These are phyloP conservation scores for Serrognathus titanus DNA, from an alignment of 2,888 invertebrate species.

Conservation along the genomic window DNA sequence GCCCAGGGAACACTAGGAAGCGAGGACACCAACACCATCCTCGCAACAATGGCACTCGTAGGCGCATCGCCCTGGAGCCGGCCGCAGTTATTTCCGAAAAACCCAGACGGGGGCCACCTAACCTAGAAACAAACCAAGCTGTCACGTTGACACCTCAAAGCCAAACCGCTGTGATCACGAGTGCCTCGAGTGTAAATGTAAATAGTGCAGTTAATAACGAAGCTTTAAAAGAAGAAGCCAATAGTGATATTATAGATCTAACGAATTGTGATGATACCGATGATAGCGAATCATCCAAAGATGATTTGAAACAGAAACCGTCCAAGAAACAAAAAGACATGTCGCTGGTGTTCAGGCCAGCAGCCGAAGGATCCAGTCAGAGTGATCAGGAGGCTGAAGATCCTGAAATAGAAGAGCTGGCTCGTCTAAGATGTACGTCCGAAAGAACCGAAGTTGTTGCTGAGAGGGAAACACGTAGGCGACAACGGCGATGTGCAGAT, in stretches of 20 bases:
- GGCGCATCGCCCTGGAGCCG: constrained; percentile 53
- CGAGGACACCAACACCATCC: constrained; percentile 76
- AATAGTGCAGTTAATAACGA: constrained; percentile 35
- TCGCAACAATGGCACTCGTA: constrained; percentile 53
- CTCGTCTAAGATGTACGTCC: constrained; percentile 83
- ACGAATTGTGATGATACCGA: constrained; percentile 45
- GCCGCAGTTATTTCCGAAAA: constrained; percentile 11
- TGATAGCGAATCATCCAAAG: constrained; percentile 27
- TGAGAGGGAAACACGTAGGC: constrained; percentile 72
- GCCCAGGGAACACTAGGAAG: constrained; percentile 61
- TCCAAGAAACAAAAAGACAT: constrained; percentile 36
- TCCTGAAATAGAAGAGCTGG: constrained; percentile 75
- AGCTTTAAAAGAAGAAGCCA: constrained; percentile 25
- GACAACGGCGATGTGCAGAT: constrained; percentile 79
- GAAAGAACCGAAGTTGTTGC: constrained; percentile 86
- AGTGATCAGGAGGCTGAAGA: constrained; percentile 65
- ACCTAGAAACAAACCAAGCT: constrained; percentile 11
- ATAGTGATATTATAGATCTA: constrained; percentile 46
- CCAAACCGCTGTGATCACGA: constrained; percentile 27
- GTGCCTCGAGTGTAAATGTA: constrained; percentile 29
- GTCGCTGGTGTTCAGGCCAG: constrained; percentile 43
- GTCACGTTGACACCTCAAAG: constrained; percentile 11
- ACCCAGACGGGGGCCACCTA: constrained; percentile 11
- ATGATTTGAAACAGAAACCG: constrained; percentile 34
- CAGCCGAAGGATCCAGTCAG: constrained; percentile 49